Conservation (phyloP, 2,888 invertebrate species). For the Brenthis ino region DNA sequence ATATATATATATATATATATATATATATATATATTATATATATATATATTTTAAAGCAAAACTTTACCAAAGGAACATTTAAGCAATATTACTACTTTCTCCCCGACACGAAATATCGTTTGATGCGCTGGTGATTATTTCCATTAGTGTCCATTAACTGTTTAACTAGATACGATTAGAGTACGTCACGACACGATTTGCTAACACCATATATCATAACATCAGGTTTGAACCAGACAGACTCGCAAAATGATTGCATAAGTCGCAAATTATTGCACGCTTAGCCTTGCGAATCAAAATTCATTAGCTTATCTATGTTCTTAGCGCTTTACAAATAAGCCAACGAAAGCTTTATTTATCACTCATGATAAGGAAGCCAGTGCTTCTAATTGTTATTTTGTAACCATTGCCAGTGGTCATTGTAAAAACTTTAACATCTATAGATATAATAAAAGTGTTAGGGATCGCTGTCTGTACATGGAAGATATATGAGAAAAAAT, state of each 20-base stretch:
- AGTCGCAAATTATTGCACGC: constrained; percentile 29
- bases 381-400: constrained; percentile 27
- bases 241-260: constrained; percentile 30
- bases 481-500: no score
- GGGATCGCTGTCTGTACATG: no score
- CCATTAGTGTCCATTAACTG: constrained; percentile 80
- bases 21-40: neutral
- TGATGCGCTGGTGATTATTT: constrained; percentile 76
- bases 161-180: constrained; percentile 79
- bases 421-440: neutral
- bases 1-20: neutral
- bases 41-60: neutral
- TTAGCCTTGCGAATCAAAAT: constrained; percentile 18
- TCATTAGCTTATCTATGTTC: constrained; percentile 34
- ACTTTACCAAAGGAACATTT: constrained; percentile 55
- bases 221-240: constrained; percentile 30
- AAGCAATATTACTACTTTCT: constrained; percentile 70
- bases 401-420: constrained; percentile 6
- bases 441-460: no score
- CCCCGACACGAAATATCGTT: constrained; percentile 61
- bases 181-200: constrained; percentile 69
- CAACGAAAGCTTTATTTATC: constrained; percentile 32
- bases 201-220: constrained; percentile 70
- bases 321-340: constrained; percentile 34
- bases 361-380: constrained; percentile 26